Evolutionary conservation across 1,140 invertebrate species (phyloP), one percentile per base, ranked within the genome.

Genomic region (Copidosoma floridanum): DNA sequence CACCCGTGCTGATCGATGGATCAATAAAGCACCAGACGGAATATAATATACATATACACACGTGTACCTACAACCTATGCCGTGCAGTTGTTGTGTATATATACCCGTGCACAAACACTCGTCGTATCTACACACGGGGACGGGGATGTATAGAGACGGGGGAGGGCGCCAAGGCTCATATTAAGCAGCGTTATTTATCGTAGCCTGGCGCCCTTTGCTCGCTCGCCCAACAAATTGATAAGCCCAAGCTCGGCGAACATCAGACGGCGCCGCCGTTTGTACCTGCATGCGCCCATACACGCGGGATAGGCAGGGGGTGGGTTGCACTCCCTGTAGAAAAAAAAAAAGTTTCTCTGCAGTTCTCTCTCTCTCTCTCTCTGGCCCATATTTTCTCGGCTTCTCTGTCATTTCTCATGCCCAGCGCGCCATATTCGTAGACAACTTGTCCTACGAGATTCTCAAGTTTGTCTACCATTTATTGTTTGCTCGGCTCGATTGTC

Each of bases 121-220:
- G n/a, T n/a, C n/a, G n/a, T n/a, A n/a, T n/a, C n/a, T n/a, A n/a
- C 29, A 23, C 27, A 3, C 35, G 24, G 1, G 1, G 23, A 24
- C 6, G 20, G 26, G 8, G 20, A 35, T 50, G 14, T 32, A 32
- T 50, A 12, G 26, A 18, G 18, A 3, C 23, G 24, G 12, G 23
- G 5, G 44, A 14, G 26, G 47, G 12, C 14, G 6, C 59, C 57
- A 53, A 64, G 61, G 64, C 70, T 70, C 65, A 70, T 75, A 74
- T 75, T 75, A 76, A 76, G 65, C 66, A 74, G 72, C 56, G 66
- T 76, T 76, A 75, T 75, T 74, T 76, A 75, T 75, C 61, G 72
- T n/a, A 57, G 68, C 27, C n/a, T 14, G 18, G 46, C 56, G 35
- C 11, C 11, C 46, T 61, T 66, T 71, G 70, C 59, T 69, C 71